phyloP scores from a whole-genome alignment of 1,140 invertebrate genomes.

The Centruroides vittatus region DNA sequence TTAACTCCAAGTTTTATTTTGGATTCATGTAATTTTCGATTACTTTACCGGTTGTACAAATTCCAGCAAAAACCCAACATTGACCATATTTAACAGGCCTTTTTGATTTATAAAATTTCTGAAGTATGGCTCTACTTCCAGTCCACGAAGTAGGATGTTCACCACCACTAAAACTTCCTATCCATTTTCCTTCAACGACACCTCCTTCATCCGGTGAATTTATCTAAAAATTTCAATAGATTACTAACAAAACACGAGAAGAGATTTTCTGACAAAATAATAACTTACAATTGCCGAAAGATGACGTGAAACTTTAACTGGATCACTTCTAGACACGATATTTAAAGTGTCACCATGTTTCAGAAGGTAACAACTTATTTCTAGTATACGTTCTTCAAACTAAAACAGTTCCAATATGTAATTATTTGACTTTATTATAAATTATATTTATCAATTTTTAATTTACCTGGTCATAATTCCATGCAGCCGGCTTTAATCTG shows the following conservation, averaged over 20 bases:
- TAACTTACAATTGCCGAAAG: conserved; percentile 58
- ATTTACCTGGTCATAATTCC: conserved; percentile 45
- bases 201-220: conserved; percentile 41
- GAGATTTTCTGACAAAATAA: not conserved
- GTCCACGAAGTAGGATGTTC: conserved; percentile 43
- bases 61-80: conserved; percentile 61
- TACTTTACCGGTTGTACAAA: conserved; percentile 45
- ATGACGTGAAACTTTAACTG: conserved; percentile 51
- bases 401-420: not conserved
- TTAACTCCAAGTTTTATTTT: not conserved
- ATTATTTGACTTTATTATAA: not conserved
- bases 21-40: not conserved
- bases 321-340: conserved; percentile 43
- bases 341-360: conserved; percentile 51
- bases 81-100: conserved; percentile 56
- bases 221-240: not conserved
- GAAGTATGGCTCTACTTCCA: conserved; percentile 45
- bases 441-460: no score
- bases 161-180: conserved; percentile 51
- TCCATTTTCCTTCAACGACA: conserved; percentile 52
- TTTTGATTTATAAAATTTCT: conserved; percentile 41
- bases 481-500: conserved; percentile 45
- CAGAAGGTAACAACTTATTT: conserved; percentile 64
- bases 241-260: not conserved
- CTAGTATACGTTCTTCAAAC: conserved; percentile 66